Evolutionary conservation across 2,797 vertebrate genomes (phyloP).

Genomic region (Pangasius larnaudii): DNA sequence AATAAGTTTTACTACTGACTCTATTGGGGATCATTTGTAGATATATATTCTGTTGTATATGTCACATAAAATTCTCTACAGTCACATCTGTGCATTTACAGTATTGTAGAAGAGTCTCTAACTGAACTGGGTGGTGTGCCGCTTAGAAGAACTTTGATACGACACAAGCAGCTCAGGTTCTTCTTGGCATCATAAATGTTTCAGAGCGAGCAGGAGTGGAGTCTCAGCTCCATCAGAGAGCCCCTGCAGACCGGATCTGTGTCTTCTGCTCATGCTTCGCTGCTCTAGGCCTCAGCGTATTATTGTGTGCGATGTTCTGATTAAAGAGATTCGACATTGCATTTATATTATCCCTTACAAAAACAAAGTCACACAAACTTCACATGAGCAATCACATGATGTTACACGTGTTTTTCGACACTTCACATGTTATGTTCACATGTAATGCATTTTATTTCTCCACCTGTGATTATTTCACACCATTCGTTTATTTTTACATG

Average conservation of each 20-base stretch:
- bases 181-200: constrained; percentile 79
- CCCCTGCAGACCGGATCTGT: constrained; percentile 65
- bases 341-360: neutral
- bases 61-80: neutral
- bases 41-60: neutral
- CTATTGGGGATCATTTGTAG: neutral
- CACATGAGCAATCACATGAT: neutral
- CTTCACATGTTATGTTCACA: neutral
- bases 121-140: constrained; percentile 40
- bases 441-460: neutral
- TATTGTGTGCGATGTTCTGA: constrained; percentile 10
- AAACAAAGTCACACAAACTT: neutral
- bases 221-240: constrained; percentile 61
- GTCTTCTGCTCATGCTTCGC: constrained; percentile 52
- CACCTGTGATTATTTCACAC: neutral
- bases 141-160: constrained; percentile 57
- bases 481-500: neutral
- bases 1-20: neutral
- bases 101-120: constrained; percentile 28
- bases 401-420: neutral
- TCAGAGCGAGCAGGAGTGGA: constrained; percentile 69
- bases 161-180: constrained; percentile 76
- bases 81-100: neutral
- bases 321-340: neutral
- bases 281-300: neutral